Conservation (phyloP, 2,797 vertebrate genomes). For the Aeoliscus strigatus region DNA sequence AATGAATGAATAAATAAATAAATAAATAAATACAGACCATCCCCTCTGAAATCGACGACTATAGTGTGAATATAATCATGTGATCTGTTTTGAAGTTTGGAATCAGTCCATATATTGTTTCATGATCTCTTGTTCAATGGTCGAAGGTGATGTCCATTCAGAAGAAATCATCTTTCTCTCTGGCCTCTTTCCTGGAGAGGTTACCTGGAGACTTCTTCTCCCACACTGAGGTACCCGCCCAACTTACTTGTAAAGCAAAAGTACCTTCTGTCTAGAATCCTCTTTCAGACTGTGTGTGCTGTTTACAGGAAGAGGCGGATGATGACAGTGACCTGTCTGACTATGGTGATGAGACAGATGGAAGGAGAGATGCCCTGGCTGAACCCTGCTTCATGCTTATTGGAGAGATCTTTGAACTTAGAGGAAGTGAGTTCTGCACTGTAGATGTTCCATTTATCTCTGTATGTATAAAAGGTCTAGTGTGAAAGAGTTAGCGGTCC, state of each 20-base stretch:
- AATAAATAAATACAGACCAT: too few species aligned
- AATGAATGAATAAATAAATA: too few species aligned
- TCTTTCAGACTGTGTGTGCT: background rate
- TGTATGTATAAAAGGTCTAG: background rate
- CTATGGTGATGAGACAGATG: conserved; percentile 87
- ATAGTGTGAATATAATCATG: too few species aligned
- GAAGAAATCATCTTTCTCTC: conserved; percentile 90
- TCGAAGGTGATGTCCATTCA: conserved; percentile 90
- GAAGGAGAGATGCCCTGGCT: conserved; percentile 87
- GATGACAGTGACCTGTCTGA: conserved; percentile 95
- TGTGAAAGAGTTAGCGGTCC: too few species aligned
- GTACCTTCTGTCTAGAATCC: background rate
- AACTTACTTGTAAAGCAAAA: background rate
- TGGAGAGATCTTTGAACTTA: conserved; percentile 96
- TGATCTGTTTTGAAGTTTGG: too few species aligned
- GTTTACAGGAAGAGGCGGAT: conserved; percentile 85
- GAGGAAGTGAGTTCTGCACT: conserved; percentile 87
- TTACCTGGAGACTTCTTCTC: conserved; percentile 96
- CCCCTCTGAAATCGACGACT: too few species aligned
- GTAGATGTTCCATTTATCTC: background rate
- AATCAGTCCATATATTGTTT: background rate
- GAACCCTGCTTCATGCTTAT: conserved; percentile 98
- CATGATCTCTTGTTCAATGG: background rate
- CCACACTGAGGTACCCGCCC: conserved; percentile 85
- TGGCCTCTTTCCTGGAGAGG: conserved; percentile 93